Evolutionary conservation across 2,888 invertebrate species (phyloP).

Genomic region (Syrista parreyssii): DNA sequence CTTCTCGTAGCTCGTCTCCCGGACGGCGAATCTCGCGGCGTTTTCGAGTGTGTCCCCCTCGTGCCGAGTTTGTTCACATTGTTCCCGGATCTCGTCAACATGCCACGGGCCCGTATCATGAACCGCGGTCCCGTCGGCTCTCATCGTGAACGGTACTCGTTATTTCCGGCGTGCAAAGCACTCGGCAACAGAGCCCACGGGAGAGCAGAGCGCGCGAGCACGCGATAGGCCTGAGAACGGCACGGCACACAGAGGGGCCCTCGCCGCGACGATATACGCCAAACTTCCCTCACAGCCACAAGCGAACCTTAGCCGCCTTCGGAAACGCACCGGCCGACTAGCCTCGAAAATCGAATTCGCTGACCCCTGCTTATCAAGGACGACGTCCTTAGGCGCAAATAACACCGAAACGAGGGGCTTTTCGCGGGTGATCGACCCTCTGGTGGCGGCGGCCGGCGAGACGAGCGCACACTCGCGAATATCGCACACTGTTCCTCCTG

Average conservation of each 20-base stretch:
- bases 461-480: slow-evolving; percentile 19
- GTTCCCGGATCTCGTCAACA: background rate
- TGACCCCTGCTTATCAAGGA: slow-evolving; percentile 10
- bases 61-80: background rate
- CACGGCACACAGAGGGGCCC: slow-evolving; percentile 20
- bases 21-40: slow-evolving; percentile 1
- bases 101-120: background rate
- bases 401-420: slow-evolving; percentile 32
- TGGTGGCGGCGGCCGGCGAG: slow-evolving; percentile 31
- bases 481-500: slow-evolving; percentile 10
- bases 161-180: slow-evolving; percentile 47
- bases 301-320: background rate
- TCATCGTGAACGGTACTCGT: slow-evolving; percentile 21
- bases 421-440: slow-evolving; percentile 42
- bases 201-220: slow-evolving; percentile 14
- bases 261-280: slow-evolving; percentile 8
- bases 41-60: background rate
- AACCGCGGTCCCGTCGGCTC: background rate
- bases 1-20: slow-evolving; percentile 15
- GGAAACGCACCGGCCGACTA: background rate
- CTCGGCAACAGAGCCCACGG: slow-evolving; percentile 43
- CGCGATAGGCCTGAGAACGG: slow-evolving; percentile 19
- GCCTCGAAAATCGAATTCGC: slow-evolving; percentile 2
- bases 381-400: slow-evolving; percentile 27
- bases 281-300: slow-evolving; percentile 26